A percentile compares a stretch with the other conserved stretches of the same genome.
phyloP scores from a whole-genome alignment of 2,888 invertebrate species.

The Andrena trimmerana region DNA sequence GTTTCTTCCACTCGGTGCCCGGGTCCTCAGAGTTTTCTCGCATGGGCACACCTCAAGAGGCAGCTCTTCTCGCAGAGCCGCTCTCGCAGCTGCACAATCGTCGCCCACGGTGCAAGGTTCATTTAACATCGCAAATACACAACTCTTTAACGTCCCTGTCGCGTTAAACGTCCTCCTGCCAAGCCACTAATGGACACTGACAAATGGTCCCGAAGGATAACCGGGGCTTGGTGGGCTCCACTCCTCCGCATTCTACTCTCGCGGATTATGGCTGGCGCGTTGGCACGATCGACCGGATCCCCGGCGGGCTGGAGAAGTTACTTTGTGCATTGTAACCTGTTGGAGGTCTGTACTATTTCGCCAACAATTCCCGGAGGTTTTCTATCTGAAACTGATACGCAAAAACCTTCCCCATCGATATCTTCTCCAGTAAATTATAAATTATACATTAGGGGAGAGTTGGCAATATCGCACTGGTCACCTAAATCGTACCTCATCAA shows the following conservation, averaged over 20 bases:
- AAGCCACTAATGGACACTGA: constrained; percentile 74
- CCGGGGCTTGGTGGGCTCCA: constrained; percentile 38
- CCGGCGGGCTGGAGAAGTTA: constrained; percentile 1
- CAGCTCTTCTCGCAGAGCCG: constrained; percentile 51
- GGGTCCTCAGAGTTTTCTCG: constrained; percentile 76
- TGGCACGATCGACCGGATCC: constrained; percentile 13
- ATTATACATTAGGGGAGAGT: too few species aligned
- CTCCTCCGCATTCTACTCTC: constrained; percentile 49
- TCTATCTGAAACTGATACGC: not conserved
- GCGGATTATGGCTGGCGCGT: constrained; percentile 7
- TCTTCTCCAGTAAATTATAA: too few species aligned
- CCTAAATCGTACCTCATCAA: too few species aligned
- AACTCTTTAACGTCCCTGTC: constrained; percentile 80
- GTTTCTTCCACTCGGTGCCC: constrained; percentile 52
- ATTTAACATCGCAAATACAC: constrained; percentile 82
- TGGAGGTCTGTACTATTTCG: not conserved
- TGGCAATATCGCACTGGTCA: too few species aligned
- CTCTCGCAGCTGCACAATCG: constrained; percentile 79
- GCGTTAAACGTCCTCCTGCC: constrained; percentile 74
- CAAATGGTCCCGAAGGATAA: constrained; percentile 68
- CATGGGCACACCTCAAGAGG: constrained; percentile 78
- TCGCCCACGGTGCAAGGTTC: constrained; percentile 78
- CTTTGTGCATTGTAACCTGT: not conserved
- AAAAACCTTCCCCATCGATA: not conserved
- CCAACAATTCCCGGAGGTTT: not conserved